Percentiles rank a stretch among this genome's conserved stretches.
Conservation (phyloP, 2,113 vertebrate species). For the Chaetura pelagica region DNA sequence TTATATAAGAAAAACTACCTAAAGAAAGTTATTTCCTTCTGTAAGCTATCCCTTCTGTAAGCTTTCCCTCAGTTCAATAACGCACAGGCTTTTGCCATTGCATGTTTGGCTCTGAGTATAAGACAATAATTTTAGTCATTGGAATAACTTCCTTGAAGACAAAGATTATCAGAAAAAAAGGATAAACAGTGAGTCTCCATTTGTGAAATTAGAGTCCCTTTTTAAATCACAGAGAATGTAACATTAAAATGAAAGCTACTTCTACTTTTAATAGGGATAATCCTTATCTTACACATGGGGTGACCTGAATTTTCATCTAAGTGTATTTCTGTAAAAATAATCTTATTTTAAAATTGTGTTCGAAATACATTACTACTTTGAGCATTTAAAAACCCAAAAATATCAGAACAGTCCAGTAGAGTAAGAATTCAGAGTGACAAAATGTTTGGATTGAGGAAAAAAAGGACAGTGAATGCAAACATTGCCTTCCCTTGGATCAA, state of each 20-base stretch:
- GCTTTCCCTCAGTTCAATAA: not conserved
- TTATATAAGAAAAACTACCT: not conserved
- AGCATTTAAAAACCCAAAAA: not conserved
- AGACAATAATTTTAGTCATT: not conserved
- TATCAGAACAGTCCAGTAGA: not conserved
- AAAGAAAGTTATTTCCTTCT: not conserved
- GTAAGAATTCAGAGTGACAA: not conserved
- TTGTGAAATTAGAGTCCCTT: not conserved
- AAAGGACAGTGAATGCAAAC: not conserved
- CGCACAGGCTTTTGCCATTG: not conserved
- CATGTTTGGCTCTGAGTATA: not conserved
- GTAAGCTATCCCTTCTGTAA: not conserved
- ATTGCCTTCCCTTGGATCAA: not conserved
- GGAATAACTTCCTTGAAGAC: not conserved
- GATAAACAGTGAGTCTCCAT: not conserved
- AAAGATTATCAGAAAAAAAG: not conserved
- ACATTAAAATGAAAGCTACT: not conserved
- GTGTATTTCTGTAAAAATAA: not conserved
- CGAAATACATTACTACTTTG: not conserved
- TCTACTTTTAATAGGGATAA: not conserved
- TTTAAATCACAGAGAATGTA: not conserved
- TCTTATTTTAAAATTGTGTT: not conserved
- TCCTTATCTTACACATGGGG: not conserved
- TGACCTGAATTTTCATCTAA: not conserved
- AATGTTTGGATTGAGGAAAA: not conserved